Evolutionary conservation across 2,888 invertebrate species (phyloP), one percentile per base, ranked within the genome.

Genomic region (Acanthococcus lagerstroemiae): DNA sequence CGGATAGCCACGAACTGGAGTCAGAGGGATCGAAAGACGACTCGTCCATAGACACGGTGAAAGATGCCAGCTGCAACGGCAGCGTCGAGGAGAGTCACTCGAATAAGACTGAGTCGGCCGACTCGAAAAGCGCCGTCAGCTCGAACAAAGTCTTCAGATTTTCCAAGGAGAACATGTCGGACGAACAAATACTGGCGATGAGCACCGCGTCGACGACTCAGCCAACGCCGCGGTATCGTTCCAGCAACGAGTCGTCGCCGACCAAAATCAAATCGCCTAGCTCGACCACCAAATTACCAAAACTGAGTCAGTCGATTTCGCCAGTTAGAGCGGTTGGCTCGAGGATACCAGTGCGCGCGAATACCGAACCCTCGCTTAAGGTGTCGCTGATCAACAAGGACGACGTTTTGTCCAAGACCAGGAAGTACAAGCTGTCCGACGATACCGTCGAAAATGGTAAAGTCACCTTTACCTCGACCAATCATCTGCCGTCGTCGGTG

Each of bases 341-440:
- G n/a, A 68, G 72, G 37, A 72, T 72, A 15, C 72, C 72, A 21
- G 70, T 72, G 1, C 66, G 72, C 37, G 72, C 72, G 26, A 67
- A 66, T 48, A 66, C 66, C 19, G 66, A 66, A 22, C 66, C 66
- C 7, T 55, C 55, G n/a, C 19, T 56, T 12, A 66, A 66, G 17
- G 50, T 56, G 27, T 37, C 56, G 5, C 30, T 56, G 15, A 27
- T 30, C 37, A 45, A 50, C 25, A 56, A 66, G 44, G 56, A 50
- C 37, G 61, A 61, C 9, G 30, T 50, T 4, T 19, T 30, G 45
- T 19, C 57, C 19, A 57, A 30, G 19, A 44, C 17, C 4, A 61
- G 37, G 24, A 52, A 52, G 37, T 52, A 61, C 45, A 58, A 58
- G 45, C 26, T 58, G 26, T 58, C 58, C 21, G 61, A 61, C 21